Conservation (phyloP, 2,797 vertebrate genomes). For the Rhynchotus rufescens region DNA sequence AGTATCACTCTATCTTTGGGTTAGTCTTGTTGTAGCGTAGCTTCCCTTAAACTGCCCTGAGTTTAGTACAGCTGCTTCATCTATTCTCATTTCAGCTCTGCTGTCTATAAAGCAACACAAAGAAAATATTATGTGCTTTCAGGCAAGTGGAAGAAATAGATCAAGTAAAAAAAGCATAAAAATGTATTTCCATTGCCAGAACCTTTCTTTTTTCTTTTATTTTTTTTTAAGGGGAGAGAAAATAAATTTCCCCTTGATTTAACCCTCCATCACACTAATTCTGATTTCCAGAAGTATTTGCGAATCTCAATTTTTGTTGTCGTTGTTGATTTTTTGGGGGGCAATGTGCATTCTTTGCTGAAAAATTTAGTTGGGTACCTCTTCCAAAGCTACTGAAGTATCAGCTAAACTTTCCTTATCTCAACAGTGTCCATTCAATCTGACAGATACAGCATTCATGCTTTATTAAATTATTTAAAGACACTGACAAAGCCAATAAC, state of each 20-base stretch:
- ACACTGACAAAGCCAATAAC: slow-evolving; percentile 32
- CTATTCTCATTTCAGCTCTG: background rate
- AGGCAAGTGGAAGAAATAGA: background rate
- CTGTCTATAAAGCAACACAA: background rate
- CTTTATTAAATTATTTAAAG: slow-evolving; percentile 61
- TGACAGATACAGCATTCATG: background rate
- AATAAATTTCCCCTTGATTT: background rate
- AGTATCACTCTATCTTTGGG: background rate
- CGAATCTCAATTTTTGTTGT: background rate
- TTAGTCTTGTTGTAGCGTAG: background rate
- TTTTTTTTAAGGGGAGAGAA: background rate
- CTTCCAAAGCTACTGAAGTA: slow-evolving; percentile 1
- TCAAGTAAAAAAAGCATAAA: background rate
- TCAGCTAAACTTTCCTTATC: background rate
- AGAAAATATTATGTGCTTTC: background rate
- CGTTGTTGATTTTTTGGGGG: background rate
- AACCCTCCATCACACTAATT: background rate
- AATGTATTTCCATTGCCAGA: background rate
- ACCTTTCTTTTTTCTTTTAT: too few species aligned
- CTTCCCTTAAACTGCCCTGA: background rate
- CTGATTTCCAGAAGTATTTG: background rate
- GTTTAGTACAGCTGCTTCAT: background rate
- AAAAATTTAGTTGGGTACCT: background rate
- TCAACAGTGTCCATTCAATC: slow-evolving; percentile 5
- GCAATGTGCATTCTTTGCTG: background rate